Conservation (phyloP, 1,140 invertebrate species). For the Metopolophium dirhodum region DNA sequence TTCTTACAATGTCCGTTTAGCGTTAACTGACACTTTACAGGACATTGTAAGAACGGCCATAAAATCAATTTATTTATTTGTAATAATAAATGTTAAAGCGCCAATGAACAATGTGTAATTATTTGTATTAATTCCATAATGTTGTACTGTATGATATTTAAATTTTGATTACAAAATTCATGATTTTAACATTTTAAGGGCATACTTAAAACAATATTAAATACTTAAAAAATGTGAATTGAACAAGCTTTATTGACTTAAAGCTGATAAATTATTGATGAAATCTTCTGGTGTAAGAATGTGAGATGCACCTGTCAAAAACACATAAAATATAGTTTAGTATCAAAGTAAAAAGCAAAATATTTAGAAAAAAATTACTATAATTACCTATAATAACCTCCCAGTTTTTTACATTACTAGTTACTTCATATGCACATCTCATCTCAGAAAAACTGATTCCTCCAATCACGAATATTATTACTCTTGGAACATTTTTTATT, state of each 20-base stretch:
- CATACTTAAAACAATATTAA: not conserved
- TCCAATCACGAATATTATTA: slow-evolving; percentile 96
- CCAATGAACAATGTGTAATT: not conserved
- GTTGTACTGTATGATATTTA: not conserved
- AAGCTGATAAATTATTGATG: slow-evolving; percentile 84
- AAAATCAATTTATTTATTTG: not conserved
- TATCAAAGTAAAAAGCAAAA: not conserved
- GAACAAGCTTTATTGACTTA: slow-evolving; percentile 68
- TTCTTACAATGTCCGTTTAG: too few relatives aligned
- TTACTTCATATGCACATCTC: slow-evolving; percentile 97
- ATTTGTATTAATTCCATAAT: not conserved
- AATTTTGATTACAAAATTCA: too few relatives aligned
- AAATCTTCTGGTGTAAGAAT: slow-evolving; percentile 95
- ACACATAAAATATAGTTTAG: not conserved
- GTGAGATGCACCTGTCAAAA: slow-evolving; percentile 82
- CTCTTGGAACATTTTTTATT: slow-evolving; percentile 93
- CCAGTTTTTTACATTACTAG: slow-evolving; percentile 95
- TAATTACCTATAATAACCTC: slow-evolving; percentile 94
- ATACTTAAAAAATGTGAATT: not conserved
- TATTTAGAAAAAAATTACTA: slow-evolving; percentile 55
- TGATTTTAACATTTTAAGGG: too few relatives aligned
- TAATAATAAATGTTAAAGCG: not conserved
- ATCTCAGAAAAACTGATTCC: slow-evolving; percentile 97
- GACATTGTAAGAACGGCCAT: not conserved
- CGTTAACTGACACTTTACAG: too few relatives aligned